Evolutionary conservation across 2,888 invertebrate genomes (phyloP).

Genomic region (Agrotis puta): DNA sequence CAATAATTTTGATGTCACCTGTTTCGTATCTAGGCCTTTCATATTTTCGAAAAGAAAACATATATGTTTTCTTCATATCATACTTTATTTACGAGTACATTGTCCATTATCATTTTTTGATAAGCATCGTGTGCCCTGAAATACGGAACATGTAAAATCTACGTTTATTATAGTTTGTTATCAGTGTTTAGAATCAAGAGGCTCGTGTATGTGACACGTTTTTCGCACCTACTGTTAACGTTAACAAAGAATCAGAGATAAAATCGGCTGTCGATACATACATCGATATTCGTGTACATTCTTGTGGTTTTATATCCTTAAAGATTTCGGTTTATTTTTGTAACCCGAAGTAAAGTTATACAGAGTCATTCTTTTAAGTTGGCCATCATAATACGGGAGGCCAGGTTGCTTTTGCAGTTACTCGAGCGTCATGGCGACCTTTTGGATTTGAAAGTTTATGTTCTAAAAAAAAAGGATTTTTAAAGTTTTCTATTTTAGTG

Average conservation of each 20-base stretch:
- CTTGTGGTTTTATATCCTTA: constrained; percentile 7
- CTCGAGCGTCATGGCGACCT: too few species aligned
- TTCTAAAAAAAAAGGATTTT: too few species aligned
- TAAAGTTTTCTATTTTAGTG: too few species aligned
- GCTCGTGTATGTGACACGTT: constrained; percentile 22
- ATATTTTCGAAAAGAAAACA: neutral
- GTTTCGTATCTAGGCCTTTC: neutral
- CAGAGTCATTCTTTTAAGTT: too few species aligned
- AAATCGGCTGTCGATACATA: constrained; percentile 41
- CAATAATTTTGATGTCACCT: neutral
- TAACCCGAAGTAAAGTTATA: neutral
- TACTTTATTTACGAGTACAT: neutral
- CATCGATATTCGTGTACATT: constrained; percentile 12
- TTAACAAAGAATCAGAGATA: constrained; percentile 28
- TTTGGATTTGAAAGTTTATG: too few species aligned
- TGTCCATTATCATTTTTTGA: constrained; percentile 32
- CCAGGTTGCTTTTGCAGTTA: too few species aligned
- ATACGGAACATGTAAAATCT: constrained; percentile 20
- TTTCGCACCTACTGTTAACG: constrained; percentile 8
- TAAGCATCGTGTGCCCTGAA: constrained; percentile 25
- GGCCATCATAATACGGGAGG: too few species aligned
- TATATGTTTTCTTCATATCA: constrained; percentile 11
- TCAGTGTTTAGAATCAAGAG: constrained; percentile 23
- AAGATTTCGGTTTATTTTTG: constrained; percentile 23
- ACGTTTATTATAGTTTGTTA: constrained; percentile 30